Base-by-base conservation (phyloP, 2,888 invertebrate species). In the Ypsolopha sequella region DNA sequence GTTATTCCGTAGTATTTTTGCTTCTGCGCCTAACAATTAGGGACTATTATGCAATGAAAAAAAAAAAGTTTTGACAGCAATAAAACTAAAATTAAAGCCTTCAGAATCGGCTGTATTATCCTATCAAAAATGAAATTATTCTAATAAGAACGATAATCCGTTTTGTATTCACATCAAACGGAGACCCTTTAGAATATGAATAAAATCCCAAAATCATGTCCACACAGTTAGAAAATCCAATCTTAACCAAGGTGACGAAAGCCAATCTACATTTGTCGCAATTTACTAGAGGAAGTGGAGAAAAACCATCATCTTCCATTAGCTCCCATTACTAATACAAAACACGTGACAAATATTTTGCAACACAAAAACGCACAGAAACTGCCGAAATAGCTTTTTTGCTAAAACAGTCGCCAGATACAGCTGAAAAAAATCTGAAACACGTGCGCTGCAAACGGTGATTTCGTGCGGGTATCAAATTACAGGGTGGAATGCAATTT, bases 391-490 rank as follows among this genome's bases (percentile, higher is more conserved):
- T 24, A 4, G 24, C 52, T 55, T 56, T 55, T 59, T 58, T 52
- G 56, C 57, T 56, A 56, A 56, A 55, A 48, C 36, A 13, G 9
- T 36, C 35, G 36, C 36, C 36, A 8, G 41, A n/a, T 7, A 43
- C 14, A 14, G 24, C 43, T 43, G 13, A 48, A 7, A 43, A 51
- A 51, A 51, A n/a, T n/a, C 44, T 6, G 24, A 36, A 45, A 51
- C 81, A 82, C 80, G 74, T 81, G 77, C 70, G 73, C 67, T 68
- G 64, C 70, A 49, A 66, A 68, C 67, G 60, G 70, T 71, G 75
- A 80, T 81, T 81, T 79, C 56, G 73, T 78, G 78, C 71, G n/a
- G 76, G 81, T 78, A 67, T 84, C 64, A 81, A 79, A 80, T 84
- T 84, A 80, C 82, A 56, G 24, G 38, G 9, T 39, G 63, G 43